Evolutionary conservation across 1,140 invertebrate genomes (phyloP), one percentile per base, ranked within the genome.

Genomic region (Lordiphosa clarofinis): DNA sequence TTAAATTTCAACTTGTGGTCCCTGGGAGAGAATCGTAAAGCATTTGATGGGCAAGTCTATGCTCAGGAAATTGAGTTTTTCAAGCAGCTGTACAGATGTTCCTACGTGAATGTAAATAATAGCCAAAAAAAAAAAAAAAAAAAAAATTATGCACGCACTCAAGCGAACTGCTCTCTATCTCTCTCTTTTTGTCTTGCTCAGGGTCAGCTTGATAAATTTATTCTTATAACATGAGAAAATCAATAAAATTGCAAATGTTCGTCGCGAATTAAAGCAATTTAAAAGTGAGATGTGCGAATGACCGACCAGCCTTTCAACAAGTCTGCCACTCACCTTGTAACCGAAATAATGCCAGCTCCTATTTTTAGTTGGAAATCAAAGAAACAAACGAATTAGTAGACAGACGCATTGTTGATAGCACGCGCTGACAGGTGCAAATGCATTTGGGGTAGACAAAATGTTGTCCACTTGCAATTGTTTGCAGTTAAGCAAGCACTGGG

Each of bases 51-150:
- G 64, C 49, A 42, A 60, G 57, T 71, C 71, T 68, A 48, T 57
- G 56, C 42, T 42, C 71, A 82, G 78, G 78, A 82, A 82, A 82
- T 82, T 82, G 78, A 84, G 78, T 82, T 82, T 84, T 70, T 81
- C 73, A 21, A 68, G 57, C 74, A 75, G 72, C 73, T 78, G 67
- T 52, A 59, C 54, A 48, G 33, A 33, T 28, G 28, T 35, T 35
- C 10, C 13, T 35, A 21, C 31, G 31, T 38, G 36, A 52, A 56
- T 61, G 69, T 68, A 81, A 63, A 61, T 59, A 59, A 56, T 58
- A 65, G 56, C 63, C 35, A 36, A n/a, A 53, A 56, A 54, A 52
- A 66, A 66, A 47, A 48, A 66, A 10, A 47, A 43, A 66, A 10
- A 24, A 5, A 54, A 31, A 42, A 48, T 57, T 65, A 79, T 64